phyloP scores from a whole-genome alignment of 2,797 vertebrate genomes.

The Brotula barbata region DNA sequence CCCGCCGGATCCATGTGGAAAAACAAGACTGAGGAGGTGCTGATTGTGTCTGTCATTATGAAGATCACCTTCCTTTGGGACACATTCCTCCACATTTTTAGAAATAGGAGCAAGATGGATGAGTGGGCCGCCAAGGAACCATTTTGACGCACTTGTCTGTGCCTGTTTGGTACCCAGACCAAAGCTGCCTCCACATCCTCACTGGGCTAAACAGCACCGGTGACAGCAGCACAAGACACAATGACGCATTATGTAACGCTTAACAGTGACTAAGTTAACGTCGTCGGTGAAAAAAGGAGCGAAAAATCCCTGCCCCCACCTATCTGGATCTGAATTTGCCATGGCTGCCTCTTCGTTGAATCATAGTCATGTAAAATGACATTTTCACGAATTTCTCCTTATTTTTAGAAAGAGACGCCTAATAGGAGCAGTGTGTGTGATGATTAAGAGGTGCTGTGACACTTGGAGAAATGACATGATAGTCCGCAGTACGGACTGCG shows the following conservation, averaged over 20 bases:
- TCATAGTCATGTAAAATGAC: not conserved
- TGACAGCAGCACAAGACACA: constrained; percentile 12
- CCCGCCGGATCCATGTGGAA: constrained; percentile 21
- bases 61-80: constrained; percentile 21
- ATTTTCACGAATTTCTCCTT: not conserved
- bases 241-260: constrained; percentile 32
- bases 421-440: not conserved
- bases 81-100: constrained; percentile 13
- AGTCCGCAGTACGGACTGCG: constrained; percentile 37
- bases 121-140: constrained; percentile 28
- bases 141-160: constrained; percentile 67
- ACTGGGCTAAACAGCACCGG: constrained; percentile 4
- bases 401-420: not conserved
- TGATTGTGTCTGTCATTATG: constrained; percentile 6
- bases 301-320: constrained; percentile 17
- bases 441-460: constrained; percentile 18
- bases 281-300: not conserved
- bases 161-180: constrained; percentile 36
- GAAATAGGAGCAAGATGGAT: not conserved
- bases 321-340: not conserved
- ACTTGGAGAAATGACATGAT: constrained; percentile 12
- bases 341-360: not conserved
- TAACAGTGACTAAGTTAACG: constrained; percentile 11
- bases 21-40: not conserved
- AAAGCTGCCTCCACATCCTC: constrained; percentile 19